These are phyloP conservation scores for Cynopterus sphinx DNA, from an alignment of 2,797 vertebrate genomes.

Conservation along the genomic window DNA sequence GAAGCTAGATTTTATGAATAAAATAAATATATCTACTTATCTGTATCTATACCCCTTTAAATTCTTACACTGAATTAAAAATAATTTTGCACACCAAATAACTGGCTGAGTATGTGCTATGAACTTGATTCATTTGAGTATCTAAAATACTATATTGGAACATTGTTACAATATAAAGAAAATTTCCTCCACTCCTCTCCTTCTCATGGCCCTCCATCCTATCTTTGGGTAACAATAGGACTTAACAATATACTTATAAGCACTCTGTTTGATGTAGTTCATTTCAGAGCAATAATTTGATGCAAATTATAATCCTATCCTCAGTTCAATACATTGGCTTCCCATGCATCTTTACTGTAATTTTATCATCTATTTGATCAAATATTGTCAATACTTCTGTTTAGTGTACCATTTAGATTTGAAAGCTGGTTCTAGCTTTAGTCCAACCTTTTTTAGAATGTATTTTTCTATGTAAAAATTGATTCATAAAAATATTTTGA, in stretches of 20 bases:
- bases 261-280: not conserved
- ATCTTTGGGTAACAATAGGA: not conserved
- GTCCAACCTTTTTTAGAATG: not conserved
- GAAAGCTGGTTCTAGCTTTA: not conserved
- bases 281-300: not conserved
- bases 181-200: not conserved
- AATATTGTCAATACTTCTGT: not conserved
- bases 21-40: not conserved
- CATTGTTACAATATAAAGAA: not conserved
- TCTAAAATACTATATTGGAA: not conserved
- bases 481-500: slow-evolving; percentile 3
- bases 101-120: not conserved
- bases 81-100: not conserved
- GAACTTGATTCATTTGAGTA: not conserved
- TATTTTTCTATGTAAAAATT: not conserved
- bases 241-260: not conserved
- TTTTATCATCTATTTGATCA: not conserved
- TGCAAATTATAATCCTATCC: not conserved
- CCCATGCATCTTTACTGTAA: not conserved
- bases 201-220: not conserved
- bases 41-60: not conserved
- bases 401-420: not conserved
- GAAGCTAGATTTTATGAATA: not conserved
- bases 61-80: not conserved
- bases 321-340: not conserved